phyloP scores from a whole-genome alignment of 2,113 vertebrate species.

The Syngnathoides biaculeatus region DNA sequence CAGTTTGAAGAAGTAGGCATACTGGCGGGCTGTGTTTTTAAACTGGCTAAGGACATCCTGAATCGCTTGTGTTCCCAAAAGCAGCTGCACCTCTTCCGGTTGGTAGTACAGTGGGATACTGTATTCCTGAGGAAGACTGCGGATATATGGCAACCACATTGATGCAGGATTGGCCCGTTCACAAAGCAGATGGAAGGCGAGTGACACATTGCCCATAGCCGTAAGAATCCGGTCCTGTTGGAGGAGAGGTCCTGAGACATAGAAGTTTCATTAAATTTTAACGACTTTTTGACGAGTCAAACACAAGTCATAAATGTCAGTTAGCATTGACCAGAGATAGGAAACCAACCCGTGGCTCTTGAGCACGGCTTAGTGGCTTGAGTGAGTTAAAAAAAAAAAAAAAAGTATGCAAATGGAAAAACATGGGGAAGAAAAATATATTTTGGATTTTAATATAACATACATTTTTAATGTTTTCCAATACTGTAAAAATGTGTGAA shows the following conservation, averaged over 20 bases:
- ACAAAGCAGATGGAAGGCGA: constrained; percentile 94
- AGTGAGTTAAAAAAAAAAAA: too few species aligned
- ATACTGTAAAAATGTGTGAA: too few species aligned
- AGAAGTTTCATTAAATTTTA: background rate
- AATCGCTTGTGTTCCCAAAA: constrained; percentile 90
- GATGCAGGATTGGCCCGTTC: constrained; percentile 85
- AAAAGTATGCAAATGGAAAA: too few species aligned
- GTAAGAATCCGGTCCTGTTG: constrained; percentile 94
- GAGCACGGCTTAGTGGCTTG: too few species aligned
- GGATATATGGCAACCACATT: constrained; percentile 93
- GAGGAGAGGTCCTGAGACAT: constrained; percentile 82
- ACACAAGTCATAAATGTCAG: background rate
- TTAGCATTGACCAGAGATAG: background rate
- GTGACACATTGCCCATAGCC: constrained; percentile 95
- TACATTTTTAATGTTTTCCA: too few species aligned
- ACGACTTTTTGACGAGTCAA: background rate
- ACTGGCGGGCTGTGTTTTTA: constrained; percentile 96
- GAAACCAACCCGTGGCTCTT: too few species aligned
- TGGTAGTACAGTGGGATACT: constrained; percentile 93
- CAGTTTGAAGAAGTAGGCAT: constrained; percentile 98
- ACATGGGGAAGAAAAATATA: too few species aligned
- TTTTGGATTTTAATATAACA: too few species aligned
- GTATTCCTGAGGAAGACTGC: constrained; percentile 87
- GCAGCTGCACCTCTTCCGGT: constrained; percentile 87
- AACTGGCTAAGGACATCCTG: constrained; percentile 95